Conservation (phyloP, 2,888 invertebrate species). For the Campoplex capitator region DNA sequence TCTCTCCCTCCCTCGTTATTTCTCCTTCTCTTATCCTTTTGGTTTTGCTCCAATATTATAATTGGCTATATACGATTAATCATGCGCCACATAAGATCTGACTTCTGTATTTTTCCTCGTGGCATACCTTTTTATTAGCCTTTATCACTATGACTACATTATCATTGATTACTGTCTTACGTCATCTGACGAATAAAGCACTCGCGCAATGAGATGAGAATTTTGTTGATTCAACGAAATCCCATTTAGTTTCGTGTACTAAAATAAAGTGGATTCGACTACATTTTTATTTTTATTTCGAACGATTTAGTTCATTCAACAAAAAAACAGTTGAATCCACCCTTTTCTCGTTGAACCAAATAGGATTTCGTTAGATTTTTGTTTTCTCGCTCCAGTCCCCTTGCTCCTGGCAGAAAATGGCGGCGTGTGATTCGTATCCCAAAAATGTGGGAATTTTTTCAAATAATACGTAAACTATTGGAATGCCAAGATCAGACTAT, state of each 20-base stretch:
- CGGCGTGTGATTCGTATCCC: neutral
- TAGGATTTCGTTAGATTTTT: no score
- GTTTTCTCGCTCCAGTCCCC: no score
- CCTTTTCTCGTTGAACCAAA: no score
- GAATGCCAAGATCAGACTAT: neutral
- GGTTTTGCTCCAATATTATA: slow-evolving; percentile 56
- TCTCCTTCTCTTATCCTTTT: slow-evolving; percentile 17
- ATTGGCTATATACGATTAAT: slow-evolving; percentile 65
- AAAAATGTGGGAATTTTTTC: neutral
- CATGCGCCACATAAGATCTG: slow-evolving; percentile 59
- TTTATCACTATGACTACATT: neutral
- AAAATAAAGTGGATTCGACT: no score
- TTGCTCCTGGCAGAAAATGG: neutral
- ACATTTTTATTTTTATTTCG: no score
- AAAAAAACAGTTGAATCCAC: no score
- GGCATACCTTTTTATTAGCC: slow-evolving; percentile 12
- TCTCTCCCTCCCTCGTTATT: slow-evolving; percentile 30
- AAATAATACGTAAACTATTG: neutral
- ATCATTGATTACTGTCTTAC: neutral
- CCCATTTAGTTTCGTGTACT: no score
- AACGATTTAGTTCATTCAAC: no score
- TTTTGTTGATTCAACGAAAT: no score
- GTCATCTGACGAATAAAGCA: neutral
- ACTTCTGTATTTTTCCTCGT: slow-evolving; percentile 24
- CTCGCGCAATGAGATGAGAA: no score